Base-by-base conservation (phyloP, 92 coral and sea anemone genomes). In the Anthopleura xanthogrammica region DNA sequence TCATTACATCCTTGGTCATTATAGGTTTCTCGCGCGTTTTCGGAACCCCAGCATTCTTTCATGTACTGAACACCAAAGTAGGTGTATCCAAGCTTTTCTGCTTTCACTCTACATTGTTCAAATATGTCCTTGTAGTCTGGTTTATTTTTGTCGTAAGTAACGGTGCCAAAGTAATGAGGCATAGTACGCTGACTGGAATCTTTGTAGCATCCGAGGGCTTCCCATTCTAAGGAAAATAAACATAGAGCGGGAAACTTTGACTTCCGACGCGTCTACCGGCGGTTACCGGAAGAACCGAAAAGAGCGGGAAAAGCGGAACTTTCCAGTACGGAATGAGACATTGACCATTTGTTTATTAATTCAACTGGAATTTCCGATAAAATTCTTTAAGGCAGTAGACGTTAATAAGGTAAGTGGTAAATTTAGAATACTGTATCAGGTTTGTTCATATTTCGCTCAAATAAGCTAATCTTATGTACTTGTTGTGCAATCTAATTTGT, bases 31-130 rank as follows among this genome's bases (percentile, higher is more conserved):
- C 77, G 22, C 23, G 84, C 84, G 77, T 81, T 70, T 23, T 46
- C 50, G 3, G 84, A 81, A 54, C 90, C 90, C 90, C 90, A 87
- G 72, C 90, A 87, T 41, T 87, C 90, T 41, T 57, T 46, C 72
- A 55, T 72, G 80, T 23, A 79, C 77, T 87, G 90, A 17, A 87
- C 68, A 7, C 90, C 90, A 75, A 87, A 87, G 71, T 83, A 87
- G 19, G 73, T 72, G 58, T 58, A 87, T 29, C 75, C 87, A 39
- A 82, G 52, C 46, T 83, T 24, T 60, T 78, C 90, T 2, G 90
- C 90, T 20, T 85, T 82, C 3, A 41, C 84, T 52, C 43, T 68
- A 29, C 74, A 68, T 68, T 68, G 41, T 36, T 68, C 74, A 29
- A 68, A 68, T 43, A 68, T 12, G 14, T 68, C 74, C 42, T 68